These are phyloP conservation scores for Euleptes europaea DNA, from an alignment of 2,113 vertebrate species.

Conservation along the genomic window DNA sequence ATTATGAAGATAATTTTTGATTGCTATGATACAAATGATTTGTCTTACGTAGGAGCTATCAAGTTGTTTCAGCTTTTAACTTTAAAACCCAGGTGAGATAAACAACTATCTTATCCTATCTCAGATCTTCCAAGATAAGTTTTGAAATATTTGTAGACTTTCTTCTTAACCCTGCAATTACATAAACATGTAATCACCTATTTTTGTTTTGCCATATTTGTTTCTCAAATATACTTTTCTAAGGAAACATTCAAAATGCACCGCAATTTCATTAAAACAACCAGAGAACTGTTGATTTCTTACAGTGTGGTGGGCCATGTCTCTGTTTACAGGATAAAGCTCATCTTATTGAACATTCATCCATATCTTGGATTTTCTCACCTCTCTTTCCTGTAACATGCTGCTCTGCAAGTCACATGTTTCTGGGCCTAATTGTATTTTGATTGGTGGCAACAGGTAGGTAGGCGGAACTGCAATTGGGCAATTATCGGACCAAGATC, in stretches of 20 bases:
- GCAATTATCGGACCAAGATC: not conserved
- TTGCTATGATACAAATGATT: not conserved
- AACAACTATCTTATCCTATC: not conserved
- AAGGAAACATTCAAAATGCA: not conserved
- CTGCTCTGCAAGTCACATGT: not conserved
- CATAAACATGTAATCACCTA: not conserved
- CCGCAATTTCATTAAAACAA: not conserved
- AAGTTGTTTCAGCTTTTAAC: not conserved
- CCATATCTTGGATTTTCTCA: not conserved
- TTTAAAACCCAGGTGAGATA: not conserved
- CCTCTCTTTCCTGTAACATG: not conserved
- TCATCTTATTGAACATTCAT: not conserved
- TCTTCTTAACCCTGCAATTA: not conserved
- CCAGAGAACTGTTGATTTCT: not conserved
- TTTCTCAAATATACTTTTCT: not conserved
- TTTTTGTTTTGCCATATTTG: not conserved
- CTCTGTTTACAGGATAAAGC: not conserved
- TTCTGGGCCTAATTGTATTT: not conserved
- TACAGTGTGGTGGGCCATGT: not conserved
- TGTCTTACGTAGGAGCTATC: not conserved
- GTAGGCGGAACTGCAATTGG: not conserved
- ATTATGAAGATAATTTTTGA: not conserved
- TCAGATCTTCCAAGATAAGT: not conserved
- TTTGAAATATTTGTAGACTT: not conserved
- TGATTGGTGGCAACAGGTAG: not conserved